Evolutionary conservation across 2,797 vertebrate genomes (phyloP), one percentile per base, ranked within the genome.

Genomic region (Anableps anableps): DNA sequence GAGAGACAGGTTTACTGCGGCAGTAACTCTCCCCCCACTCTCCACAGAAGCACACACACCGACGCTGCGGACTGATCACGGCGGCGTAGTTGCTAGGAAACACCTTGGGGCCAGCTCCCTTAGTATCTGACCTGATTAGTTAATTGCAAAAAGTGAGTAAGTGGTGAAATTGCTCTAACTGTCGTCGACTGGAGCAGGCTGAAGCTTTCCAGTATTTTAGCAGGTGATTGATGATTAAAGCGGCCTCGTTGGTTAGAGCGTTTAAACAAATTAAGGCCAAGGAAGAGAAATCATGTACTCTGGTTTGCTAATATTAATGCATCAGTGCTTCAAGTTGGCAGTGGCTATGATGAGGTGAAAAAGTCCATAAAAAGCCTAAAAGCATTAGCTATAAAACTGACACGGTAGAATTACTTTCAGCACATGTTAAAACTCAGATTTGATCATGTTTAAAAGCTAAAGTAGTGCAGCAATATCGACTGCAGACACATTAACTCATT

Each of bases 41-140:
- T 79, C 68, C 87, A 78, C 86, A 81, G 80, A 87, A 84, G 79
- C 85, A 86, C 86, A 87, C 87, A 85, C 85, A 82, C 86, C 82
- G 80, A 90, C 91, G 89, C 87, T 85, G 90, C 80, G 76, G 90
- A 88, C 88, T 83, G 77, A 91, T 84, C 88, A 70, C 80, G 68
- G 92, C 68, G 80, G 83, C 84, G 76, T 85, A 85, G 95, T 96
- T 96, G 95, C 95, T 96, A 96, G 92, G 96, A 95, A 95, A 96
- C 96, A 94, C 93, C 93, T 93, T 83, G 77, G 88, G 92, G 92
- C 93, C 90, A 83, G 93, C 91, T 95, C 94, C 89, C 90, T 83
- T 76, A 89, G 91, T 92, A 93, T 94, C 91, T 94, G 93, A 93
- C 93, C 94, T 95, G 94, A 96, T 96, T 95, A 95, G 93, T 94